Evolutionary conservation across 92 coral and sea anemone species (phyloP).

Genomic region (Pocillopora grandis): DNA sequence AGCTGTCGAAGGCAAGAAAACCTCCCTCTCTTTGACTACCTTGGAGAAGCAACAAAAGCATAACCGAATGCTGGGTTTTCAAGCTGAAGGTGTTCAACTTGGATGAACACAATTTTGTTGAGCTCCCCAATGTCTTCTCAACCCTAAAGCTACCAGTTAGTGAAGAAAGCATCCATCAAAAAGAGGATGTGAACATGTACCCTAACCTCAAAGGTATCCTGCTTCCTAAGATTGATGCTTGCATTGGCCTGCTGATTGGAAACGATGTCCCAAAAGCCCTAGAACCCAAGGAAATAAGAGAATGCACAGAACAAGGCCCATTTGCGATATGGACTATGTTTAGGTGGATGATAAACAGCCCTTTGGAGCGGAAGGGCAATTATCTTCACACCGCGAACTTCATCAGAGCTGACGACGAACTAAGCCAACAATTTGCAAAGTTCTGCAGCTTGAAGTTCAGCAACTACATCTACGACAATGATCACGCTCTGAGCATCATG

Average conservation of each 20-base stretch:
- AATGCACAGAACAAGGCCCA: conserved; percentile 25
- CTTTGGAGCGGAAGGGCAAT: conserved; percentile 29
- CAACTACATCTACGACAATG: conserved; percentile 32
- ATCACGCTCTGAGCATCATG: conserved; percentile 45
- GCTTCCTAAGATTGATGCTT: conserved; percentile 19
- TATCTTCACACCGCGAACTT: conserved; percentile 17
- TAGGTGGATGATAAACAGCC: conserved; percentile 47
- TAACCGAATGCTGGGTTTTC: conserved; percentile 8
- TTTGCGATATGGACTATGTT: conserved; percentile 20
- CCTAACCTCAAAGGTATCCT: conserved; percentile 37
- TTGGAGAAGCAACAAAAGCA: conserved; percentile 7
- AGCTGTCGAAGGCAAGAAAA: conserved; percentile 23
- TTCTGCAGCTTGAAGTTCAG: conserved; percentile 46
- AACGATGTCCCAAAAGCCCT: conserved; percentile 39
- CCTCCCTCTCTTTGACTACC: conserved; percentile 28
- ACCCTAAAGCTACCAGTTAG: conserved; percentile 34
- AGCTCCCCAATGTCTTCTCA: conserved; percentile 40
- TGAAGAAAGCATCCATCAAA: conserved; percentile 28
- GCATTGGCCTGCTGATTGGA: conserved; percentile 52
- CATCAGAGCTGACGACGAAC: conserved; percentile 22
- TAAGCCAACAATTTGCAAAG: conserved; percentile 46
- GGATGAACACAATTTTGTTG: conserved; percentile 35
- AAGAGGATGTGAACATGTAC: conserved; percentile 36
- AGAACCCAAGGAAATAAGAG: conserved; percentile 43
- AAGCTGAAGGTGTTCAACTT: conserved; percentile 42